These are phyloP conservation scores for Theropithecus gelada DNA, from an alignment of 2,113 vertebrate species.

Conservation along the genomic window DNA sequence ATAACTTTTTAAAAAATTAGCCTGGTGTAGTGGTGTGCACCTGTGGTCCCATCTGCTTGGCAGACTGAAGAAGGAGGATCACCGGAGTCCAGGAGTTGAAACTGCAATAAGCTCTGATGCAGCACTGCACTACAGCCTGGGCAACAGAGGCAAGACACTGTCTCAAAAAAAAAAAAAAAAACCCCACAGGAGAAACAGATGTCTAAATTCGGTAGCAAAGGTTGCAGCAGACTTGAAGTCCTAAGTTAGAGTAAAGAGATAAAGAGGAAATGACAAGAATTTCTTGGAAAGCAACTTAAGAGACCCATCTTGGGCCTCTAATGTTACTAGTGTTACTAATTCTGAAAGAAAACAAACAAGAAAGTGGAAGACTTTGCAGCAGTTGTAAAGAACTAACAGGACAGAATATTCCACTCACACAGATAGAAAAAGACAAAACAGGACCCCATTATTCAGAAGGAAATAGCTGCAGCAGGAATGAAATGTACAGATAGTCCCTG, in stretches of 20 bases:
- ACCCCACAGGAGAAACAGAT: too few species aligned
- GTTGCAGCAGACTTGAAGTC: background rate
- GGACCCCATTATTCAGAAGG: background rate
- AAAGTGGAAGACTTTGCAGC: background rate
- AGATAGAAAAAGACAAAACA: background rate
- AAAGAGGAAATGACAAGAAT: background rate
- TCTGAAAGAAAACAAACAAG: background rate
- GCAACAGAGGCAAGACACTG: too few species aligned
- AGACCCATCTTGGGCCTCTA: background rate
- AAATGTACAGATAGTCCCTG: background rate
- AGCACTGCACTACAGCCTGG: too few species aligned
- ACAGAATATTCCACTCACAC: background rate
- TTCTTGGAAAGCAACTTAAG: background rate
- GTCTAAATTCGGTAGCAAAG: background rate
- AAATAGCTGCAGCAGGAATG: background rate
- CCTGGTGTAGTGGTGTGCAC: rapidly evolving
- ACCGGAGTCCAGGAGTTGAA: too few species aligned
- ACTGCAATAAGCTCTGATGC: too few species aligned
- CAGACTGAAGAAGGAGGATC: too few species aligned
- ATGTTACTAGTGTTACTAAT: too few species aligned
- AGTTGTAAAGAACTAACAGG: background rate
- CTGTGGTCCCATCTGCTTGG: too few species aligned
- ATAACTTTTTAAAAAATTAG: too few species aligned
- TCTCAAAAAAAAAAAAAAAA: too few species aligned
- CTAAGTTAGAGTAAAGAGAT: background rate